Percentiles rank a stretch among this genome's conserved stretches.
Evolutionary conservation across 1,140 invertebrate species (phyloP).

Genomic region (Trichonephila inaurata): DNA sequence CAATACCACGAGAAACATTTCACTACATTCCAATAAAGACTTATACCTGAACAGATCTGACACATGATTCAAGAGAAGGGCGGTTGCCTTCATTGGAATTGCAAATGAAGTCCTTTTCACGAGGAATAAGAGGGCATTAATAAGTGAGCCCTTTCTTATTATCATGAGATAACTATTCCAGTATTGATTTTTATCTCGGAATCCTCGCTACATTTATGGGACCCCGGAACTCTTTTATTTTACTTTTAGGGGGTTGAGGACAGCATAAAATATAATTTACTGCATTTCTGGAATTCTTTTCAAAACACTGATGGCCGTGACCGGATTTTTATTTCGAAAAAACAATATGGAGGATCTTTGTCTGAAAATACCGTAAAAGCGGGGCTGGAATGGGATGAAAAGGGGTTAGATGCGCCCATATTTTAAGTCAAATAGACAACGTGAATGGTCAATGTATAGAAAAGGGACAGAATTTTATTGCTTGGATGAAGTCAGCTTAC

Average conservation of each 20-base stretch:
- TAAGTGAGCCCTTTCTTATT: slow-evolving; percentile 35
- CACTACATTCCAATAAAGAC: background rate
- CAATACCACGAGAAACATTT: background rate
- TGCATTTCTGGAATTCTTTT: background rate
- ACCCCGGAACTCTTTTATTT: slow-evolving; percentile 1
- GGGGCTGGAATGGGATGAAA: background rate
- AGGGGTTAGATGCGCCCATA: background rate
- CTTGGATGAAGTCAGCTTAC: no score
- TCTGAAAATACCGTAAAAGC: background rate
- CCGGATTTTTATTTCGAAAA: background rate
- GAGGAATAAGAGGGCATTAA: slow-evolving; percentile 37
- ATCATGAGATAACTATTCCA: slow-evolving; percentile 49
- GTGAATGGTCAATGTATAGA: no score
- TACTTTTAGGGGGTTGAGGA: background rate
- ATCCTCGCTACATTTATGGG: background rate
- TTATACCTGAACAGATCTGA: background rate
- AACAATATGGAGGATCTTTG: background rate
- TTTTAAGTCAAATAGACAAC: no score
- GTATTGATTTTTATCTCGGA: slow-evolving; percentile 50
- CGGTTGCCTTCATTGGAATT: slow-evolving; percentile 13
- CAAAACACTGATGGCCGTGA: background rate
- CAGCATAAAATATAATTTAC: slow-evolving; percentile 26
- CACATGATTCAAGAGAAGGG: background rate
- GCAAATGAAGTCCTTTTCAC: slow-evolving; percentile 58
- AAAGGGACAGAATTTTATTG: no score